Evolutionary conservation across 2,888 invertebrate genomes (phyloP).

Genomic region (Zaprionus bogoriensis): DNA sequence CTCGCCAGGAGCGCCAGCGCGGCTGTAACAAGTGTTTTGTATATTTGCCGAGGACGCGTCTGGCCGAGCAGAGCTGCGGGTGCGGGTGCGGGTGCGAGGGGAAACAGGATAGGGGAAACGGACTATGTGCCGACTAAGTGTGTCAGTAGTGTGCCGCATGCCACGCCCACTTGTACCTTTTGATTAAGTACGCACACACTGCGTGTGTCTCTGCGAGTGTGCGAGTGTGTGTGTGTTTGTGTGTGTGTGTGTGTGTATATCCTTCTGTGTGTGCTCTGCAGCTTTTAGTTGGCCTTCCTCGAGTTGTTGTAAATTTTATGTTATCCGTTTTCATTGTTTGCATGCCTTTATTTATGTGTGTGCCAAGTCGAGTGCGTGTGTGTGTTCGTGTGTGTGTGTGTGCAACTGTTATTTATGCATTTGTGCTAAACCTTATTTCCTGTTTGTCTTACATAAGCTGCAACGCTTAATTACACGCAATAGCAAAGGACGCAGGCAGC

Average conservation of each 20-base stretch:
- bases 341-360: conserved; percentile 67
- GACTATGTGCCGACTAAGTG: conserved; percentile 37
- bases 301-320: conserved; percentile 74
- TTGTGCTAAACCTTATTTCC: conserved; percentile 74
- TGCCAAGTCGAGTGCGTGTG: conserved; percentile 18
- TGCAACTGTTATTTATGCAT: conserved; percentile 71
- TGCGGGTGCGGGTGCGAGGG: background rate
- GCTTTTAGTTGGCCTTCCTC: conserved; percentile 43
- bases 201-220: conserved; percentile 1
- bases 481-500: conserved; percentile 3
- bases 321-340: conserved; percentile 77
- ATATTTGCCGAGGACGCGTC: conserved; percentile 65
- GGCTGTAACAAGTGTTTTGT: conserved; percentile 71
- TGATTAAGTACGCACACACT: conserved; percentile 61
- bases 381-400: conserved; percentile 31
- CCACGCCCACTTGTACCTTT: conserved; percentile 63
- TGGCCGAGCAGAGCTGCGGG: conserved; percentile 31
- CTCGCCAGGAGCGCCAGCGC: conserved; percentile 34
- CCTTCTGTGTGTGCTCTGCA: conserved; percentile 45
- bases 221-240: conserved; percentile 9
- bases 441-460: conserved; percentile 75
- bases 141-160: conserved; percentile 58
- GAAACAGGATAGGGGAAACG: conserved; percentile 13
- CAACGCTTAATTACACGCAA: conserved; percentile 73
- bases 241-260: conserved; percentile 9